Conservation (phyloP, 2,797 vertebrate genomes). For the Neosalanx taihuensis region DNA sequence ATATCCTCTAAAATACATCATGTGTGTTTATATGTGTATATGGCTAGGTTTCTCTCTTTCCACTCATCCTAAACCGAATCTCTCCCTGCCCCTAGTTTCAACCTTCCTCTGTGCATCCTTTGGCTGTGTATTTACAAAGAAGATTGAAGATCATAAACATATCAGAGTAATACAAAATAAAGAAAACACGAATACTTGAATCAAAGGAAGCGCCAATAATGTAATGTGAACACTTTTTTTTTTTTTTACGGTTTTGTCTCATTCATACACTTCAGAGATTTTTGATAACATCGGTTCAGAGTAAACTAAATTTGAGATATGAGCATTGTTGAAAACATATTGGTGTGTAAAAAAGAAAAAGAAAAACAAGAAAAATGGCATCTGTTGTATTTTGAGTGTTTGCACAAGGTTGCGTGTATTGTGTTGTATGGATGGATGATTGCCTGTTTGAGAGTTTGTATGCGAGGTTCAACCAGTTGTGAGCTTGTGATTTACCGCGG, state of each 20-base stretch:
- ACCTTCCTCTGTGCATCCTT: conserved; percentile 53
- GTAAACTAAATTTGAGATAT: conserved; percentile 63
- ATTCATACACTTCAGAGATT: conserved; percentile 84
- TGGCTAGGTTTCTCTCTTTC: conserved; percentile 58
- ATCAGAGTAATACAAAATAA: conserved; percentile 83
- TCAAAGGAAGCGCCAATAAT: conserved; percentile 92
- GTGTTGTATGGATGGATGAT: conserved; percentile 60
- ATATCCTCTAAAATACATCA: conserved; percentile 54
- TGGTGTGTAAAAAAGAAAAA: conserved; percentile 18
- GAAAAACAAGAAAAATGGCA: conserved; percentile 62
- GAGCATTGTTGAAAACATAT: conserved; percentile 58
- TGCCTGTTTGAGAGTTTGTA: conserved; percentile 36
- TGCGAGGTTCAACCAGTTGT: conserved; percentile 38
- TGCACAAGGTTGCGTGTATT: conserved; percentile 78
- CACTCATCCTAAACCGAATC: conserved; percentile 41
- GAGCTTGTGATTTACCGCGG: conserved; percentile 63
- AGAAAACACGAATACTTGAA: conserved; percentile 97
- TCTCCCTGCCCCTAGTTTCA: conserved; percentile 36
- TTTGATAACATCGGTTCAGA: conserved; percentile 72
- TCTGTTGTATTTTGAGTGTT: conserved; percentile 71
- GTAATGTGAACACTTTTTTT: conserved; percentile 92
- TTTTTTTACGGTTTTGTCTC: conserved; percentile 74
- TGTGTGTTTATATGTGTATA: conserved; percentile 56
- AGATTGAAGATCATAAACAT: conserved; percentile 75
- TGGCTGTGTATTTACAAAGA: conserved; percentile 72